Conservation (phyloP, 2,888 invertebrate species). For the Heliconius charithonia region DNA sequence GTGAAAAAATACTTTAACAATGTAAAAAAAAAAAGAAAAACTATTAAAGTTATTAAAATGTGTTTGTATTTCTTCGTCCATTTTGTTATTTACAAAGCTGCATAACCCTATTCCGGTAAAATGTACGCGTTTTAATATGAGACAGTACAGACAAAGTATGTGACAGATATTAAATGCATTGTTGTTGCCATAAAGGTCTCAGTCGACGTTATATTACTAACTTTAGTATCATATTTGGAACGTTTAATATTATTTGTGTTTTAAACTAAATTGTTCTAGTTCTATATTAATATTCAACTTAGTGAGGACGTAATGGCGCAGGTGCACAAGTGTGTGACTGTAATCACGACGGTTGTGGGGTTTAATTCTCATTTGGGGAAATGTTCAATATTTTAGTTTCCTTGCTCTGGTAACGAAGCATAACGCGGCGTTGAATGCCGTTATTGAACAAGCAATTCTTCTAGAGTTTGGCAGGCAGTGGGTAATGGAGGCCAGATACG, state of each 20-base stretch:
- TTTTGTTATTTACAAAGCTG: background rate
- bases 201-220: background rate
- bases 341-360: too few relatives aligned
- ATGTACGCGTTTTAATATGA: conserved; percentile 25
- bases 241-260: background rate
- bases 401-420: too few relatives aligned
- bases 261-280: background rate
- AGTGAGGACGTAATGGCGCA: background rate
- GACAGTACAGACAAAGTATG: conserved; percentile 22
- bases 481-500: too few relatives aligned
- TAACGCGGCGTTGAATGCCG: too few relatives aligned
- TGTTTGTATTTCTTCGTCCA: background rate
- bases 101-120: background rate
- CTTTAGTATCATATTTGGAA: background rate
- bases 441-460: too few relatives aligned
- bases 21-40: background rate
- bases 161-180: conserved; percentile 30
- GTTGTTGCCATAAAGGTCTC: conserved; percentile 17
- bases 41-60: background rate
- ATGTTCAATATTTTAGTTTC: too few relatives aligned
- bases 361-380: too few relatives aligned
- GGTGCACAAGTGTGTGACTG: too few relatives aligned
- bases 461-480: too few relatives aligned
- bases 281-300: background rate
- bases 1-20: background rate